phyloP scores from a whole-genome alignment of 1,140 invertebrate genomes.

The Fopius arisanus region DNA sequence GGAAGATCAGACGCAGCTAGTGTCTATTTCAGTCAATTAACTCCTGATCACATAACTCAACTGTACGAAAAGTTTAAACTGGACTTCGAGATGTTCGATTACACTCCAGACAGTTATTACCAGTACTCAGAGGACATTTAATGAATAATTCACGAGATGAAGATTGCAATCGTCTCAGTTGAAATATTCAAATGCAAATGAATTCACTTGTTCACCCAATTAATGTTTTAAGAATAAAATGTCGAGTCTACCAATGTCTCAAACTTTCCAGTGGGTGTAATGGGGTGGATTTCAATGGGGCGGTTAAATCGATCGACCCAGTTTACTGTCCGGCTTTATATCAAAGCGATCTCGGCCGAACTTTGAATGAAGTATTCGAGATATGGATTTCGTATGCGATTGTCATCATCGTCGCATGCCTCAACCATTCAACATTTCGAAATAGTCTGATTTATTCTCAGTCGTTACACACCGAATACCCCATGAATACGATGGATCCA shows the following conservation, averaged over 20 bases:
- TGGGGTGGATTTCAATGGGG: not conserved
- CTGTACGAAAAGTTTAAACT: conserved; percentile 66
- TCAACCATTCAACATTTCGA: not conserved
- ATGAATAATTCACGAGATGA: not conserved
- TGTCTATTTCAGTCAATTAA: conserved; percentile 63
- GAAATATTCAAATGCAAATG: conserved; percentile 18
- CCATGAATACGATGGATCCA: not conserved
- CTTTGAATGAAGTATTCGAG: conserved; percentile 36
- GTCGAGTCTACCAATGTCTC: conserved; percentile 25
- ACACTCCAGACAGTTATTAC: conserved; percentile 59
- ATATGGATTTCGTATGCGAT: conserved; percentile 28
- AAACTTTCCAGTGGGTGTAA: conserved; percentile 19
- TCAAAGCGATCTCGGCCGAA: conserved; percentile 34
- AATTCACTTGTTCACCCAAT: conserved; percentile 15
- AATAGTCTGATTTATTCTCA: not conserved
- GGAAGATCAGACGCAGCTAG: conserved; percentile 37
- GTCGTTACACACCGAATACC: not conserved
- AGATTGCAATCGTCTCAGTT: not conserved
- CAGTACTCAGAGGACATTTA: conserved; percentile 37
- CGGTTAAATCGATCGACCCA: conserved; percentile 52
- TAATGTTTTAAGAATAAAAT: conserved; percentile 26
- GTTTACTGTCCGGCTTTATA: conserved; percentile 37
- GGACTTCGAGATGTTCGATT: conserved; percentile 68
- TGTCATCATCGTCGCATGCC: conserved; percentile 28
- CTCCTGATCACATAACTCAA: conserved; percentile 50